Evolutionary conservation across 92 coral and sea anemone species (phyloP).

Genomic region (Hydrozoanthus gracilis): DNA sequence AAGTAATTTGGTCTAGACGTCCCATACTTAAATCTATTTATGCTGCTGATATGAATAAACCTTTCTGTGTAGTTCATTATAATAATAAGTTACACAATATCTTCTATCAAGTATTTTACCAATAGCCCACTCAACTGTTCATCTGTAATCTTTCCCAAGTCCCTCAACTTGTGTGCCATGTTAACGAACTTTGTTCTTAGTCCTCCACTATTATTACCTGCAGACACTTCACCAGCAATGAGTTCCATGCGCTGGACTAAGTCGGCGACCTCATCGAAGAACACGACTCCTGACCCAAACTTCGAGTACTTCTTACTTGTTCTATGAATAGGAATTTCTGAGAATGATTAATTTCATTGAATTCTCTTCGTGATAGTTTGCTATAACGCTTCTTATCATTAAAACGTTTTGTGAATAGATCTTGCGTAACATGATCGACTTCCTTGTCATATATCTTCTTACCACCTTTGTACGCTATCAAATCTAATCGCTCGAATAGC

Average conservation of each 20-base stretch:
- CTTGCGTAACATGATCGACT: conserved; percentile 15
- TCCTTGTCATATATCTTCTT: conserved; percentile 30
- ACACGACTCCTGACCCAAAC: neutral
- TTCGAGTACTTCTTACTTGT: too few species aligned
- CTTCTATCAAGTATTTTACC: neutral
- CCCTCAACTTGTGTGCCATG: too few species aligned
- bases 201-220: conserved; percentile 1
- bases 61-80: neutral
- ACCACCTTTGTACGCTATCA: neutral
- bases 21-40: neutral
- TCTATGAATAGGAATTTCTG: too few species aligned
- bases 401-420: neutral
- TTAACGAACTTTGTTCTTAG: neutral
- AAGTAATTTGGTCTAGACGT: conserved; percentile 16
- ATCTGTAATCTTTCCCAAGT: neutral
- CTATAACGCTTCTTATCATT: too few species aligned
- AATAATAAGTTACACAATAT: neutral
- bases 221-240: neutral
- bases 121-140: conserved; percentile 4
- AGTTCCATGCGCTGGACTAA: neutral
- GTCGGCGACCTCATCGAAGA: neutral
- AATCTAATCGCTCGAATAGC: conserved; percentile 18
- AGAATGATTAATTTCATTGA: too few species aligned
- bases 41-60: too few species aligned
- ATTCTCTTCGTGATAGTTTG: too few species aligned